Conservation (phyloP, 1,140 invertebrate species). For the Helicoverpa armigera region DNA sequence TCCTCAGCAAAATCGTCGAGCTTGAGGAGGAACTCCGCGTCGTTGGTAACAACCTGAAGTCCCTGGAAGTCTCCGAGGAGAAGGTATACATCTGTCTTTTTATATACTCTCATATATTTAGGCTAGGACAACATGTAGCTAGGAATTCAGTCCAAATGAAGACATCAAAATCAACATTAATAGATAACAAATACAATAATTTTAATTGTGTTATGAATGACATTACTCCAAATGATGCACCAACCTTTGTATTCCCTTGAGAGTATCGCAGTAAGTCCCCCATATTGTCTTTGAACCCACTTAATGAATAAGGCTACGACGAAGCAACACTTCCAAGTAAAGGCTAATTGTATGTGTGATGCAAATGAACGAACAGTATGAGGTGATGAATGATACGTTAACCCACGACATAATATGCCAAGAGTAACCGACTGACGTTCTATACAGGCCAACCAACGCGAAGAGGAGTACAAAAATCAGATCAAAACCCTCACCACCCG, state of each 20-base stretch:
- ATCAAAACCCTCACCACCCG: constrained; percentile 99
- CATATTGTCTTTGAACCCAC: constrained; percentile 30
- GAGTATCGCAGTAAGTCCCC: constrained; percentile 27
- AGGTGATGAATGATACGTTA: neutral
- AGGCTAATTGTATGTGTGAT: constrained; percentile 37
- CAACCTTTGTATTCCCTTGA: constrained; percentile 63
- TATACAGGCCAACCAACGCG: constrained; percentile 98
- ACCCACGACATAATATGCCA: neutral
- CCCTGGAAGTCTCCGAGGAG: constrained; percentile 99
- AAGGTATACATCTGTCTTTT: constrained; percentile 92
- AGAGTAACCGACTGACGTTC: constrained; percentile 64
- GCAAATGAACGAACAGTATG: constrained; percentile 15
- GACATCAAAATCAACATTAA: constrained; percentile 21
- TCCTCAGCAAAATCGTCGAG: constrained; percentile 99
- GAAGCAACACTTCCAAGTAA: constrained; percentile 25
- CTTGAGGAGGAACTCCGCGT: constrained; percentile 99
- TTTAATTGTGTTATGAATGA: neutral
- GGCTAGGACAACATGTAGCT: constrained; percentile 21
- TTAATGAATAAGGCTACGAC: constrained; percentile 38
- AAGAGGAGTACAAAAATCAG: constrained; percentile 99
- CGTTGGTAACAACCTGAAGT: constrained; percentile 99
- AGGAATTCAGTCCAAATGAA: constrained; percentile 4
- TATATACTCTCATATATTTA: constrained; percentile 25
- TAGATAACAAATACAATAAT: neutral
- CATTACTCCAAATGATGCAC: constrained; percentile 72